Conservation (phyloP, 2,113 vertebrate genomes). For the Trematocara marginatum region DNA sequence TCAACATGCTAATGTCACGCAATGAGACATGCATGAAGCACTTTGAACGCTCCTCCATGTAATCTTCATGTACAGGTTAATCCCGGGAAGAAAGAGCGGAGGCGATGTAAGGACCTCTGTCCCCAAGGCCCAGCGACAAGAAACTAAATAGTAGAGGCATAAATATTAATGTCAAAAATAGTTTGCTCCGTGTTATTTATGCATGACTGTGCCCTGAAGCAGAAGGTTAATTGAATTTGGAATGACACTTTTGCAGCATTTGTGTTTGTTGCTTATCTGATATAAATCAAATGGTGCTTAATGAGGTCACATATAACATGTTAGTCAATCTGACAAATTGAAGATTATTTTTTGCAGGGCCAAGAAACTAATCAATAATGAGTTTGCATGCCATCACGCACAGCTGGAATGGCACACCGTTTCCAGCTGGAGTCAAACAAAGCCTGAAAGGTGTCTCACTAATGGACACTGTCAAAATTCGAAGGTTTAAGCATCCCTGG, state of each 20-base stretch:
- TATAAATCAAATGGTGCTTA: slow-evolving; percentile 29
- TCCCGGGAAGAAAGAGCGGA: neutral
- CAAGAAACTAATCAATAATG: neutral
- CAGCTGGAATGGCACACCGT: neutral
- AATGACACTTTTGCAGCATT: slow-evolving; percentile 30
- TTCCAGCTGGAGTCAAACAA: neutral
- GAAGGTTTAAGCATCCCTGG: neutral
- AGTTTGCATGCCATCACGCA: neutral
- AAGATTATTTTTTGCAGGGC: neutral
- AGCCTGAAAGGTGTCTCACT: neutral
- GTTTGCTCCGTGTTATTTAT: slow-evolving; percentile 46
- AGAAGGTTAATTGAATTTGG: slow-evolving; percentile 53
- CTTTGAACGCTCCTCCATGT: slow-evolving; percentile 11
- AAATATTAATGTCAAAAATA: slow-evolving; percentile 60
- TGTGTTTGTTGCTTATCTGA: neutral
- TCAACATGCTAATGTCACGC: slow-evolving; percentile 51
- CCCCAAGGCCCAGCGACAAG: slow-evolving; percentile 5
- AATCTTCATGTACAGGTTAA: slow-evolving; percentile 32
- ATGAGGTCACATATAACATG: slow-evolving; percentile 35
- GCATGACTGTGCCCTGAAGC: slow-evolving; percentile 39
- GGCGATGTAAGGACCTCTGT: neutral
- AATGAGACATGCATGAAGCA: slow-evolving; percentile 32
- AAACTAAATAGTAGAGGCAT: slow-evolving; percentile 32
- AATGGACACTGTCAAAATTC: neutral
- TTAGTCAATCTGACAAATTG: neutral